A percentile compares a stretch with the other conserved stretches of the same genome.
Conservation (phyloP, 2,113 vertebrate genomes). For the Heliornis fulica region DNA sequence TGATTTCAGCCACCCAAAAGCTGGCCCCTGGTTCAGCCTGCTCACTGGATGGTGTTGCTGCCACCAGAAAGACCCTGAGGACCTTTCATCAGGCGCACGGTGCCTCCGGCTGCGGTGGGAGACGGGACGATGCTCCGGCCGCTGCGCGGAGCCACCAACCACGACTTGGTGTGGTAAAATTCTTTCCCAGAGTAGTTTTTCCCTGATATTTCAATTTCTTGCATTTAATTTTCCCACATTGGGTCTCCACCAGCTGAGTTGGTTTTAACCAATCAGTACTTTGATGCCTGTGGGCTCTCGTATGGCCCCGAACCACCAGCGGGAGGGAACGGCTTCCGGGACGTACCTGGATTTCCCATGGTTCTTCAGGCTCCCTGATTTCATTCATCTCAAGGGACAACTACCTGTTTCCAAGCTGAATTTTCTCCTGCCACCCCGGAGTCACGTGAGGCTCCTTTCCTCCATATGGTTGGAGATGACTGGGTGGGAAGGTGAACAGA, state of each 20-base stretch:
- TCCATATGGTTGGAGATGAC: background rate
- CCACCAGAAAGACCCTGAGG: fast-evolving
- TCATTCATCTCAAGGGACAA: background rate
- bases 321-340: background rate
- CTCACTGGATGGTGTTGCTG: background rate
- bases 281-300: slow-evolving; percentile 2
- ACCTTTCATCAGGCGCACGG: fast-evolving
- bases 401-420: background rate
- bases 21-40: too few relatives aligned
- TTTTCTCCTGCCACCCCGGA: background rate
- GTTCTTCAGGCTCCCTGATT: background rate
- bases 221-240: background rate
- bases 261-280: background rate
- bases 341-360: background rate
- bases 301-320: background rate
- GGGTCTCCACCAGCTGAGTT: background rate
- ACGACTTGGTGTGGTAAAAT: background rate
- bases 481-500: background rate
- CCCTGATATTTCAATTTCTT: too few relatives aligned
- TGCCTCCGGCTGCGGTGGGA: background rate
- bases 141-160: too few relatives aligned
- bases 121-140: fast-evolving
- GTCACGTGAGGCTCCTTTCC: background rate
- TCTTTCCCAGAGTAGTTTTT: background rate
- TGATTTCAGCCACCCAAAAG: background rate